A percentile compares a stretch with the other conserved stretches of the same genome.
Evolutionary conservation across 2,888 invertebrate species (phyloP).

Genomic region (Ichneumon xanthorius): DNA sequence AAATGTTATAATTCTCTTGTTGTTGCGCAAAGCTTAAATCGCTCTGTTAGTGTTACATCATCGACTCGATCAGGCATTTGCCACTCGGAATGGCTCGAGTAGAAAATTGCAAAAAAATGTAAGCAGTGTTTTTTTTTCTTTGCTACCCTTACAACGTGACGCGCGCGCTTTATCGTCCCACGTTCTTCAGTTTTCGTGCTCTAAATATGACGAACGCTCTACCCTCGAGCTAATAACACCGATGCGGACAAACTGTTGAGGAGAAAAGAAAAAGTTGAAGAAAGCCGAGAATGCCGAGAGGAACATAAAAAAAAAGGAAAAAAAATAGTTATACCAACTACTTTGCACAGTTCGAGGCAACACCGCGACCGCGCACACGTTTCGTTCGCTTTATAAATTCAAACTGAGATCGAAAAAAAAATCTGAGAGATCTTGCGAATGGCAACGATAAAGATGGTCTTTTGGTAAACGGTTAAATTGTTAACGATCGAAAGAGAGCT

Average conservation of each 20-base stretch:
- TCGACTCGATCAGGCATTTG: constrained; percentile 78
- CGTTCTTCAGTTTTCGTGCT: constrained; percentile 27
- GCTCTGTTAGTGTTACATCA: constrained; percentile 72
- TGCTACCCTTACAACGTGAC: background rate
- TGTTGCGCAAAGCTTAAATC: constrained; percentile 52
- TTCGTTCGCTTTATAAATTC: constrained; percentile 8
- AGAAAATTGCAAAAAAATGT: constrained; percentile 15
- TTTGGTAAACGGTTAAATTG: constrained; percentile 19
- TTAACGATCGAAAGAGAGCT: background rate
- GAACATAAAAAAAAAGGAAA: constrained; percentile 6
- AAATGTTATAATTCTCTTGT: constrained; percentile 19
- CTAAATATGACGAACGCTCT: constrained; percentile 9
- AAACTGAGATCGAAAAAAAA: background rate
- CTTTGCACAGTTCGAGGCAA: constrained; percentile 35
- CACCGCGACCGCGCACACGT: constrained; percentile 27
- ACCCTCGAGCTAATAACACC: constrained; percentile 5
- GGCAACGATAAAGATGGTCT: constrained; percentile 56
- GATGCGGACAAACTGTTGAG: constrained; percentile 3
- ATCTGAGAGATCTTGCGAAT: constrained; percentile 30
- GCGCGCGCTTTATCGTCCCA: constrained; percentile 15
- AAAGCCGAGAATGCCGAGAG: constrained; percentile 61
- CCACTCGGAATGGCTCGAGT: constrained; percentile 40
- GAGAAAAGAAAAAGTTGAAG: constrained; percentile 53
- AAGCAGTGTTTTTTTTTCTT: background rate
- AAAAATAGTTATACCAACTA: constrained; percentile 10